Base-by-base conservation (phyloP, 2,113 vertebrate species). In the Scytalopus superciliaris region DNA sequence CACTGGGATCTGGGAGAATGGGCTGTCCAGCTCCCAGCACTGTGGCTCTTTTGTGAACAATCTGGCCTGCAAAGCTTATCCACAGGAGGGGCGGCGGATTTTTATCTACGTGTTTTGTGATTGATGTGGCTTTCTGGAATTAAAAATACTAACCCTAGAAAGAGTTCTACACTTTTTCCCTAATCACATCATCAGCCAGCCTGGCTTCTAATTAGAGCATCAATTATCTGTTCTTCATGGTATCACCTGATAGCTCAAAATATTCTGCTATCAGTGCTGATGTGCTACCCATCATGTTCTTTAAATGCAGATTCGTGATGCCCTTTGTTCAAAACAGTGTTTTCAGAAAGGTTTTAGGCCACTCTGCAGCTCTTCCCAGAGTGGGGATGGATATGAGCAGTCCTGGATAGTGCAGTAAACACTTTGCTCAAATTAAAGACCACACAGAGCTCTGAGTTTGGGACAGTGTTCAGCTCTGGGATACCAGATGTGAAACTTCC, bases 171-270 rank as follows among this genome's bases (percentile, higher is more conserved):
- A 0, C 35, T 39, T 64, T 55, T 35, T 28, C 33, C 14, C 5
- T 30, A 11, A 2, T 19, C 0, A 0, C 11, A 19, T 62, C 35
- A 13, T 7, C 56, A 49, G 42, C 24, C 70, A 50, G 30, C 4
- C 40, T 50, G 31, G 37, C 9, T 17, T 37, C 9, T 16, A 27
- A 28, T 22, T 10, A 25, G 19, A 52, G 15, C 12, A 3, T 7
- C 30, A 10, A 18, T 28, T 9, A 5, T 7, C 22, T 49, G 33
- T 30, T 60, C 10, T 23, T 1, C 0, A 0, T 3, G 64, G 24
- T 28, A 35, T 40, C 60, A 10, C 33, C 49, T 10, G 18, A 12
- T 2, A 39, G 27, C 5, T 24, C 6, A 5, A 2, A 14, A 19
- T 1, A 0, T 9, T 59, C 30, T 42, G 10, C 2, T 8, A 1